A percentile compares a stretch with the other conserved stretches of the same genome.
These are phyloP conservation scores for Threskiornis aethiopicus DNA, from an alignment of 2,797 vertebrate species.

Conservation along the genomic window DNA sequence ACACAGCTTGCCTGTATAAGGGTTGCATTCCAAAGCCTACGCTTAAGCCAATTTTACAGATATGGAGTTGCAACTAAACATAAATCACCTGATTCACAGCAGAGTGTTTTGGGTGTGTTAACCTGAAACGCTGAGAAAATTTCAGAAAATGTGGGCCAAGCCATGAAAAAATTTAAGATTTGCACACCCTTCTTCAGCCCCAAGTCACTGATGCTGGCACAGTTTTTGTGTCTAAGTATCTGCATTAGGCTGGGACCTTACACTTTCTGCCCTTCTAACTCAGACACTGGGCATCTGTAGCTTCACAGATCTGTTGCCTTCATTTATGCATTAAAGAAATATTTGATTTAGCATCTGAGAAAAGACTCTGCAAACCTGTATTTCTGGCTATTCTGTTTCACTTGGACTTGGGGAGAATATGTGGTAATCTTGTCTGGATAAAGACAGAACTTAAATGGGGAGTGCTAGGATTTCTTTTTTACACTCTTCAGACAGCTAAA, in stretches of 20 bases:
- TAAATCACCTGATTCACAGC: slow-evolving; percentile 30
- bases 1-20: background rate
- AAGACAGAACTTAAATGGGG: background rate
- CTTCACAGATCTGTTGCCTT: background rate
- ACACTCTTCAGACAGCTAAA: slow-evolving; percentile 13
- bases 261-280: background rate
- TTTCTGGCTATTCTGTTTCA: background rate
- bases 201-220: background rate
- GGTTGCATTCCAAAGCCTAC: slow-evolving; percentile 14
- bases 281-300: background rate
- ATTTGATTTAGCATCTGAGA: background rate
- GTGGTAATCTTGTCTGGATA: background rate
- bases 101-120: background rate
- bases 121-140: background rate
- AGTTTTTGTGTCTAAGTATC: background rate
- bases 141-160: background rate
- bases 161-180: background rate
- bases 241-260: background rate
- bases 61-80: background rate
- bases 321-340: background rate
- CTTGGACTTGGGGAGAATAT: background rate
- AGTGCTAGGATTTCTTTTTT: slow-evolving; percentile 12
- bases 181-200: background rate
- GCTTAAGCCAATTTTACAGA: background rate
- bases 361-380: background rate